Percentiles rank a stretch among this genome's conserved stretches.
These are phyloP conservation scores for Drosophila oshimai DNA, from an alignment of 1,140 invertebrate genomes.

Conservation along the genomic window DNA sequence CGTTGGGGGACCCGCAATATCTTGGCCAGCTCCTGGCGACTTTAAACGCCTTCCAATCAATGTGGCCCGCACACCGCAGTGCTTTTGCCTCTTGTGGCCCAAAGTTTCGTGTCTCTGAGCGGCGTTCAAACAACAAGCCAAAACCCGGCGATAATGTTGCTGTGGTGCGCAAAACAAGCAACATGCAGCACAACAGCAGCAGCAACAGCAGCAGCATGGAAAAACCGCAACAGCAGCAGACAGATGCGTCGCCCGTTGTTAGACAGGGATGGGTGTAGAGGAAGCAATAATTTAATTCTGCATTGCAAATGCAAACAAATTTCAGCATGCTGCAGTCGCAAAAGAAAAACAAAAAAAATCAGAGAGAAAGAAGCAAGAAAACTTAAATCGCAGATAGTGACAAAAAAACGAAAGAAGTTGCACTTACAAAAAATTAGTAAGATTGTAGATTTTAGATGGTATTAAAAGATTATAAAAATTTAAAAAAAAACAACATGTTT, in stretches of 20 bases:
- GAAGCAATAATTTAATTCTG: slow-evolving; percentile 80
- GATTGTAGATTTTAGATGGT: too few relatives aligned
- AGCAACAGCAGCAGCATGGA: slow-evolving; percentile 27
- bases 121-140: slow-evolving; percentile 60
- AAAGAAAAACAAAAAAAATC: not conserved
- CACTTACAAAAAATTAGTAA: not conserved
- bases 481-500: too few relatives aligned
- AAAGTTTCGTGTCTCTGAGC: slow-evolving; percentile 37
- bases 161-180: slow-evolving; percentile 68
- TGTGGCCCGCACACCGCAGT: slow-evolving; percentile 50
- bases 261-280: slow-evolving; percentile 24
- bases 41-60: slow-evolving; percentile 55
- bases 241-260: slow-evolving; percentile 42
- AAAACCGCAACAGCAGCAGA: slow-evolving; percentile 29
- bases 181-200: slow-evolving; percentile 25
- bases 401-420: slow-evolving; percentile 44
- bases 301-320: slow-evolving; percentile 80
- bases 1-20: slow-evolving; percentile 3
- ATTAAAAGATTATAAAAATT: too few relatives aligned
- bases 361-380: slow-evolving; percentile 29
- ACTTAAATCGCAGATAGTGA: slow-evolving; percentile 67
- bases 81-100: slow-evolving; percentile 12
- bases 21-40: slow-evolving; percentile 13
- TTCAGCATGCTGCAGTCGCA: slow-evolving; percentile 68
- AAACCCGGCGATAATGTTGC: slow-evolving; percentile 70